These are phyloP conservation scores for Girardinus metallicus DNA, from an alignment of 2,797 vertebrate genomes.

Conservation along the genomic window DNA sequence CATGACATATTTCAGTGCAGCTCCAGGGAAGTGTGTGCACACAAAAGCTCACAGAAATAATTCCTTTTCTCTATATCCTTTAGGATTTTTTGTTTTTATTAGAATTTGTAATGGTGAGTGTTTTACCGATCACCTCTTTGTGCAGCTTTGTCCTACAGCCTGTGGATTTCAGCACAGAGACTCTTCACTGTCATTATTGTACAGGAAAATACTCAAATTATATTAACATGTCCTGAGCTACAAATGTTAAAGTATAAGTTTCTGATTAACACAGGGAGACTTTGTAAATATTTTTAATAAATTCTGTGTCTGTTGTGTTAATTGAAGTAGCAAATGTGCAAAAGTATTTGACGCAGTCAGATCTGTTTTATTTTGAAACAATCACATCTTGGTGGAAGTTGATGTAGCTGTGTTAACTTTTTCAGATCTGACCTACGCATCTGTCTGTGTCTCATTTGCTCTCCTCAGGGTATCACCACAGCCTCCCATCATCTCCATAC, in stretches of 20 bases:
- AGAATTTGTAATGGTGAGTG: neutral
- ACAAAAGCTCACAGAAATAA: neutral
- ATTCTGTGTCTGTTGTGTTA: neutral
- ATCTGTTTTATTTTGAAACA: neutral
- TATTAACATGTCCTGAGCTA: neutral
- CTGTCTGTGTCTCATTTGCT: constrained; percentile 12
- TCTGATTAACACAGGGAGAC: neutral
- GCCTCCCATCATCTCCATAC: constrained; percentile 85
- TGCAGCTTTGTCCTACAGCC: neutral
- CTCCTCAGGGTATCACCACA: constrained; percentile 84
- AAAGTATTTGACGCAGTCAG: neutral
- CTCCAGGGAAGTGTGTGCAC: neutral
- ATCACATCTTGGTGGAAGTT: neutral
- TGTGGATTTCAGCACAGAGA: neutral
- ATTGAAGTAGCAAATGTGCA: neutral
- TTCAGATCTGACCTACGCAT: neutral
- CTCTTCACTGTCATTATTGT: neutral
- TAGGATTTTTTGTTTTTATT: neutral
- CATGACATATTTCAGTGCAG: neutral
- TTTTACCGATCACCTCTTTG: neutral
- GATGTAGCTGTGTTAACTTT: neutral
- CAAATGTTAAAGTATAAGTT: neutral
- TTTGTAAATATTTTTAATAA: neutral
- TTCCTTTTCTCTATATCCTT: neutral
- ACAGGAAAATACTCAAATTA: neutral